Evolutionary conservation across 2,797 vertebrate species (phyloP), one percentile per base, ranked within the genome.

Genomic region (Cirrhinus mrigala): DNA sequence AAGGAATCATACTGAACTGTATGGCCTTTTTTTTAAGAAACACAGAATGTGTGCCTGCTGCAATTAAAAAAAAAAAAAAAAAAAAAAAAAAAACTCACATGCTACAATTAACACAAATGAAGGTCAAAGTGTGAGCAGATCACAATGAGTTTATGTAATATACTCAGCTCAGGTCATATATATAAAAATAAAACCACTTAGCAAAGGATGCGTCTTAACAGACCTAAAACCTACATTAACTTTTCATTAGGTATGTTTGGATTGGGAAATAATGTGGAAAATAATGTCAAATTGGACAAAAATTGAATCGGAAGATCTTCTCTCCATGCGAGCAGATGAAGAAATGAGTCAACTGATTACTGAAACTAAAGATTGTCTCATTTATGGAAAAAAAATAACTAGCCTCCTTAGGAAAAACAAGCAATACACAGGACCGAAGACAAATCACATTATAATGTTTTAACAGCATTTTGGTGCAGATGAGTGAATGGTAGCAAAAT

Each of bases 91-190:
- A 29, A 44, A 79, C 18, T 15, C 46, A 79, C 24, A 79, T 12
- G 9, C 58, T 48, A 83, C 68, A 86, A 27, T 80, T 84, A 76
- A 50, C 29, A 46, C 69, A n/a, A 33, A 81, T 24, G 29, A 56
- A 73, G 48, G 27, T 58, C 77, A 69, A 70, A 40, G 24, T 37
- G 10, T 2, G 0, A 52, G 7, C 12, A 80, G 46, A 27, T n/a
- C 18, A 50, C 60, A 46, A 62, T 0, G 15, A 62, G 9, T 29
- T 27, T 1, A 64, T 48, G 24, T 62, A 78, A 79, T 14, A 58
- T 22, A 44, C 14, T 78, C 20, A 77, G 33, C 12, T 52, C 46
- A 75, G 27, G 27, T 29, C 18, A 27, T 1, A 20, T 4, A 4
- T 27, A 73, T 73, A 48, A 48, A 48, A 27, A 73, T 6, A 73